Conservation (phyloP, 1,140 invertebrate species). For the Eupristina koningsbergeri region DNA sequence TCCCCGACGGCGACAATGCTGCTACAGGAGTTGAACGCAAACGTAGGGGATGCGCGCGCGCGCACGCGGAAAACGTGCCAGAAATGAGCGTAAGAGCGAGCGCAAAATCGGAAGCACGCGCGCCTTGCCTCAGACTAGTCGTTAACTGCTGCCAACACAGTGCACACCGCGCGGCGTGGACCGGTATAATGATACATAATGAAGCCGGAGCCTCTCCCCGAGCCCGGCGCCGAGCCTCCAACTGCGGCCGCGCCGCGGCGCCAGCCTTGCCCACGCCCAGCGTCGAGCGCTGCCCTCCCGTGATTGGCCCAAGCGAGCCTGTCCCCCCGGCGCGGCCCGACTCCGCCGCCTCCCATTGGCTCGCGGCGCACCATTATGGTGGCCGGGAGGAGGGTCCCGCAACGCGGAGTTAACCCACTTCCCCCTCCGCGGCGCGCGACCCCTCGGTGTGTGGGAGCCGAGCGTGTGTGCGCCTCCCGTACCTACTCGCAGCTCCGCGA, state of each 20-base stretch:
- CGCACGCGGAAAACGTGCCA: background rate
- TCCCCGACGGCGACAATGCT: constrained; percentile 5
- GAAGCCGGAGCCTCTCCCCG: constrained; percentile 72
- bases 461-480: background rate
- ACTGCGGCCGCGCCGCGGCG: constrained; percentile 61
- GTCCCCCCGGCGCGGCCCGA: background rate
- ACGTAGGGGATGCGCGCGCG: background rate
- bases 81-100: constrained; percentile 37
- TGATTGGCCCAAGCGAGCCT: background rate
- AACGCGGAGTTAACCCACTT: constrained; percentile 52
- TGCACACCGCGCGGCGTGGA: constrained; percentile 73
- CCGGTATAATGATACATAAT: constrained; percentile 76
- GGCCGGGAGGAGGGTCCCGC: constrained; percentile 55
- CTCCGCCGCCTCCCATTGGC: constrained; percentile 57
- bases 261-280: constrained; percentile 57
- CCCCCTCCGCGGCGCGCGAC: background rate
- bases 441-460: background rate
- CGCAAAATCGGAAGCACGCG: constrained; percentile 64
- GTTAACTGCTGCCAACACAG: constrained; percentile 58
- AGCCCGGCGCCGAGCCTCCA: constrained; percentile 59
- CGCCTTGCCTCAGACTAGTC: constrained; percentile 60
- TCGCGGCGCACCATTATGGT: constrained; percentile 69
- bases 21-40: background rate
- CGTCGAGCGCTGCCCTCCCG: background rate
- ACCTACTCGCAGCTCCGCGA: background rate